These are phyloP conservation scores for Notarius lentiginosus DNA, from an alignment of 2,113 vertebrate species.

Conservation along the genomic window DNA sequence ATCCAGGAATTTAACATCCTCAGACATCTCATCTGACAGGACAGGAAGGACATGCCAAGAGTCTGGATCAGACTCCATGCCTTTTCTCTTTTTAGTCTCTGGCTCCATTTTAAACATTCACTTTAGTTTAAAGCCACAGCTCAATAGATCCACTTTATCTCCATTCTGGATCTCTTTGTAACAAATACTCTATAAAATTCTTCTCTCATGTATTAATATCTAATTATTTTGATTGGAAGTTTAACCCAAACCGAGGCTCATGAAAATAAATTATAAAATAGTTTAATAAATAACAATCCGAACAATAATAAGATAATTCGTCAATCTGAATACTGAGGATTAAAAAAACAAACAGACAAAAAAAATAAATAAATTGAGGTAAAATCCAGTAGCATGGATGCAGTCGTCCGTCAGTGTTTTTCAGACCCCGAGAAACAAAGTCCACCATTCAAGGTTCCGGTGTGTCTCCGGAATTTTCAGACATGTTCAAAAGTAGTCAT, in stretches of 20 bases:
- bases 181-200: background rate
- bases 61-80: background rate
- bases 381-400: too few species aligned
- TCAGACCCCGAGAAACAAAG: background rate
- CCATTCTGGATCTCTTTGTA: background rate
- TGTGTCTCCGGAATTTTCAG: background rate
- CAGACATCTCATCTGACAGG: constrained; percentile 77
- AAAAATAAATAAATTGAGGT: background rate
- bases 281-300: background rate
- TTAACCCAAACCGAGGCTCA: background rate
- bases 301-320: background rate
- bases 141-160: background rate
- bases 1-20: constrained; percentile 67
- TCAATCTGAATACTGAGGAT: background rate
- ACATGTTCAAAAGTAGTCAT: too few species aligned
- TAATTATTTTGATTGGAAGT: background rate
- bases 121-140: background rate
- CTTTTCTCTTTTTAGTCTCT: constrained; percentile 66
- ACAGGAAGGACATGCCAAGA: constrained; percentile 77
- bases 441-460: background rate
- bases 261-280: background rate
- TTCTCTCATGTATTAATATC: background rate
- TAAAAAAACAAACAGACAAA: background rate
- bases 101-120: constrained; percentile 67
- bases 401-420: background rate